Conservation (phyloP, 64 coral and sea anemone genomes). For the Porites australiensis region DNA sequence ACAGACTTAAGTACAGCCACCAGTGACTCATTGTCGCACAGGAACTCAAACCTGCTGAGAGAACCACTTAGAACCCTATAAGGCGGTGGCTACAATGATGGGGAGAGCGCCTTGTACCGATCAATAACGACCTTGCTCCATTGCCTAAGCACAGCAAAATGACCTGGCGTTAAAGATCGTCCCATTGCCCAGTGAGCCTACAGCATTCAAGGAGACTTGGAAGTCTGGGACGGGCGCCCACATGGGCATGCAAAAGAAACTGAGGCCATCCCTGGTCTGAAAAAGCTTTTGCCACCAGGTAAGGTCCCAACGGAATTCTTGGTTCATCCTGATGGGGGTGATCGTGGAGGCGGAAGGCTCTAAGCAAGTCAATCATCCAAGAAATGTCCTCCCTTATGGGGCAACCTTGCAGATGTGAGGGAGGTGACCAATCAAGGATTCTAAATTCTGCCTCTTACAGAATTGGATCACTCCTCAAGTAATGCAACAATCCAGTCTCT, state of each 20-base stretch:
- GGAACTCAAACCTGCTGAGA: not conserved
- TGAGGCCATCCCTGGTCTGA: conserved; percentile 33
- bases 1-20: conserved; percentile 19
- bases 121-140: not conserved
- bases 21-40: conserved; percentile 22
- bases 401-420: conserved; percentile 59
- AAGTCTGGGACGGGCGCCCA: conserved; percentile 39
- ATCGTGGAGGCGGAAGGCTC: conserved; percentile 29
- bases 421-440: conserved; percentile 43
- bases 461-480: not conserved
- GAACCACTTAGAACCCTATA: conserved; percentile 10
- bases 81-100: not conserved
- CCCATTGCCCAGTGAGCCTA: conserved; percentile 16
- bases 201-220: conserved; percentile 40
- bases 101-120: conserved; percentile 33
- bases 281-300: conserved; percentile 61
- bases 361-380: conserved; percentile 36
- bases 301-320: conserved; percentile 35
- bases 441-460: not conserved
- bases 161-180: not conserved
- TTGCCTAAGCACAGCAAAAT: not conserved
- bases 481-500: not conserved
- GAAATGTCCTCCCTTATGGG: conserved; percentile 17
- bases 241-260: conserved; percentile 38
- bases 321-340: conserved; percentile 61